Conservation (phyloP, 2,113 vertebrate species). For the Thamnaconus septentrionalis region DNA sequence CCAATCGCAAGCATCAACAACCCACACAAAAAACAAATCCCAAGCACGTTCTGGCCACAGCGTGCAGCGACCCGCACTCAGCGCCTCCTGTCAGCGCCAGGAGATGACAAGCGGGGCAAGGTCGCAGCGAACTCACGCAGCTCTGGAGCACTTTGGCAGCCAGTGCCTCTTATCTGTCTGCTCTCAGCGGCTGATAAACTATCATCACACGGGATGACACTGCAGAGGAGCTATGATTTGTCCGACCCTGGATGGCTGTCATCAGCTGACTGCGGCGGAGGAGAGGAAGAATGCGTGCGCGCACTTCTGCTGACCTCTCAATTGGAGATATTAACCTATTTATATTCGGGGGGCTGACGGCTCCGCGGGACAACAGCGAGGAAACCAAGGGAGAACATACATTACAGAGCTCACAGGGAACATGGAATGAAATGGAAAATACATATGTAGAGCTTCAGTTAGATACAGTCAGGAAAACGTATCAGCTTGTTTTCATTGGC, state of each 20-base stretch:
- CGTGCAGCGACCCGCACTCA: constrained; percentile 5
- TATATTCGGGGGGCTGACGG: constrained; percentile 27
- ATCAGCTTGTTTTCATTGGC: background rate
- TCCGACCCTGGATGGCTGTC: constrained; percentile 45
- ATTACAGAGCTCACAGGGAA: background rate
- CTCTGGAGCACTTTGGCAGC: constrained; percentile 29
- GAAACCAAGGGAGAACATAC: constrained; percentile 29
- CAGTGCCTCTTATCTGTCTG: constrained; percentile 42
- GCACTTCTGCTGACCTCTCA: constrained; percentile 53
- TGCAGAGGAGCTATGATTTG: constrained; percentile 44
- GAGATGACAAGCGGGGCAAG: constrained; percentile 18
- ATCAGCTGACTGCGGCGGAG: constrained; percentile 27
- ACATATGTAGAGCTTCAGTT: constrained; percentile 14
- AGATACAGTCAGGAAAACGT: constrained; percentile 11
- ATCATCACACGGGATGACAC: constrained; percentile 35
- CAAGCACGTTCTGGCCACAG: too few species aligned
- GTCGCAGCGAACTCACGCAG: constrained; percentile 25
- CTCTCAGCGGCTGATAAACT: constrained; percentile 42
- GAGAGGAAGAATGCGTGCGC: constrained; percentile 39
- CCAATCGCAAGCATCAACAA: too few species aligned
- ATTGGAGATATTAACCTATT: constrained; percentile 59
- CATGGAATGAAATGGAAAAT: too few species aligned
- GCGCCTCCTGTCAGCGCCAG: constrained; percentile 12
- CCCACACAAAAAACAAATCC: too few species aligned
- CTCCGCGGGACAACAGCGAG: constrained; percentile 35